phyloP scores from a whole-genome alignment of 2,888 invertebrate genomes.

The Trilocha varians region DNA sequence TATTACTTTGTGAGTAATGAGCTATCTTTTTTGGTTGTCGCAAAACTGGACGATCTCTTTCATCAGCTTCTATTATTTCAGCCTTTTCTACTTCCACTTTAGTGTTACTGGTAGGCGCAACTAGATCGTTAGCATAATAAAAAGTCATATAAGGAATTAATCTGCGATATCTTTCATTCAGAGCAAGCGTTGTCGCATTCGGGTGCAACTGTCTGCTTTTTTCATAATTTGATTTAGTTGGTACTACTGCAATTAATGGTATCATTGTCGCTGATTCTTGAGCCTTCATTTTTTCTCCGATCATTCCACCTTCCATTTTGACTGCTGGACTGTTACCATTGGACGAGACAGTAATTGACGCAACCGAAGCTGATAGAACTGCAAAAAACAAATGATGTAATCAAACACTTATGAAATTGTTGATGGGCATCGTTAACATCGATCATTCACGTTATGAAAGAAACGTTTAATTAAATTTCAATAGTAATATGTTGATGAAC shows the following conservation, averaged over 20 bases:
- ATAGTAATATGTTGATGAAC: not conserved
- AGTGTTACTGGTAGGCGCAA: constrained; percentile 41
- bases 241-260: constrained; percentile 16
- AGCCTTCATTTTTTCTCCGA: constrained; percentile 27
- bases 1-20: constrained; percentile 41
- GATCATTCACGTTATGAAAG: not conserved
- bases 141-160: constrained; percentile 89
- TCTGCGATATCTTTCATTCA: constrained; percentile 81
- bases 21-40: constrained; percentile 49
- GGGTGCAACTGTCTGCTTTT: constrained; percentile 25
- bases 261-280: constrained; percentile 43
- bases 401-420: not conserved
- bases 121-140: constrained; percentile 78
- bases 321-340: constrained; percentile 67
- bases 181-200: constrained; percentile 53
- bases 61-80: constrained; percentile 45
- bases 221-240: constrained; percentile 16
- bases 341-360: constrained; percentile 59
- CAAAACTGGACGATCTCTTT: constrained; percentile 24
- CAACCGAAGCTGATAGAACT: constrained; percentile 47
- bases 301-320: constrained; percentile 56
- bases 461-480: not conserved
- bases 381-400: constrained; percentile 36
- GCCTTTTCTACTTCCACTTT: constrained; percentile 60
- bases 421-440: not conserved